Evolutionary conservation across 2,888 invertebrate genomes (phyloP), one percentile per base, ranked within the genome.

Genomic region (Neoaliturus tenellus): DNA sequence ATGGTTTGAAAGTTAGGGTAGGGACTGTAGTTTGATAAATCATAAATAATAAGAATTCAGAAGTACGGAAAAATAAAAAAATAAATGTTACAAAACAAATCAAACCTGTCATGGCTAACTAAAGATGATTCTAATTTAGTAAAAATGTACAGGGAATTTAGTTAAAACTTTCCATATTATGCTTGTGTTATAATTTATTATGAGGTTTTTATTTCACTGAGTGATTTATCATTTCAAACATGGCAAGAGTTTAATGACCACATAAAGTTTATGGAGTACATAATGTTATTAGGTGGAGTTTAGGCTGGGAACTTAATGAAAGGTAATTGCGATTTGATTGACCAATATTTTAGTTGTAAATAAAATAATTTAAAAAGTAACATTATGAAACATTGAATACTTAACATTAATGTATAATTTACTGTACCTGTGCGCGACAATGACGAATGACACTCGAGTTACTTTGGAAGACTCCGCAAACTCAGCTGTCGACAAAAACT

Each of bases 291-390:
- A 23, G 41, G 41, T 73, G 48, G 48, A 5, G n/a, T 78, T 55
- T 55, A 78, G 78, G 78, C 55, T 3, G 23, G 55, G 55, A 55
- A 78, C 17, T 17, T 78, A 62, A 44, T 75, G 73, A 75, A 23
- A 75, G 73, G 73, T 25, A 31, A 8, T 78, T 78, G 78, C 78
- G 78, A 55, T 78, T 78, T 78, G 78, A 78, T 78, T 78, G 78
- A 78, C 78, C 55, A 55, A 33, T 55, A 78, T 55, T 78, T 78
- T 55, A 78, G 55, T 33, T 78, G 23, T 23, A 44, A 33, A 25
- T 44, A 48, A 78, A 55, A 51, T n/a, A 33, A 51, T 78, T 78
- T 51, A 78, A 78, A 75, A 23, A 39, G 28, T 35, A 75, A 28
- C 31, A 78, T 55, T 55, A 33, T 23, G 48, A 75, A 12, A 75